These are phyloP conservation scores for Phalacrocorax carbo DNA, from an alignment of 2,113 vertebrate species.

Conservation along the genomic window DNA sequence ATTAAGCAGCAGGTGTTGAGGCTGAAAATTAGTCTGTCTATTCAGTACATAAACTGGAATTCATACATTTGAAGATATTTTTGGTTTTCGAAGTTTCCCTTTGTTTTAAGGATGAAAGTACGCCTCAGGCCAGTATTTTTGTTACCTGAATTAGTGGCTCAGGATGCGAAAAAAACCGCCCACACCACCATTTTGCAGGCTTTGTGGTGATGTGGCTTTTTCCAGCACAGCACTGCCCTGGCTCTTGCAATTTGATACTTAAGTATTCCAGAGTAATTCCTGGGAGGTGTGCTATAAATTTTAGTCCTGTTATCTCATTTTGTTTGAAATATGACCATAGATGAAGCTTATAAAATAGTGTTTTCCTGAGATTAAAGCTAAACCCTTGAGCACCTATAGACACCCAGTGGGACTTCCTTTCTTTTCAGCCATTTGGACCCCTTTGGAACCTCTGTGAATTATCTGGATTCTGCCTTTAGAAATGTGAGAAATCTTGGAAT, in stretches of 20 bases:
- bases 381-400: background rate
- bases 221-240: background rate
- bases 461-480: conserved; percentile 93
- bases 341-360: background rate
- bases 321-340: background rate
- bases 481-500: conserved; percentile 93
- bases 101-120: background rate
- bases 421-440: conserved; percentile 90
- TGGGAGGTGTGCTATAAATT: background rate
- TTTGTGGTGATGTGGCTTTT: background rate
- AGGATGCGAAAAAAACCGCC: background rate
- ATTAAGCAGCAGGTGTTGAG: background rate
- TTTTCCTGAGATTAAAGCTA: background rate
- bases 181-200: background rate
- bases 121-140: background rate
- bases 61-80: background rate
- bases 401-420: background rate
- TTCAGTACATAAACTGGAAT: background rate
- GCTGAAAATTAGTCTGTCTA: background rate
- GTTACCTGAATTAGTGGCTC: background rate
- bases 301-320: background rate
- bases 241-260: background rate
- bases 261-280: background rate
- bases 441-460: conserved; percentile 92
- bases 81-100: background rate